A percentile compares a stretch with the other conserved stretches of the same genome.
These are phyloP conservation scores for Brachionus asplanchnoidis DNA, from an alignment of 1,140 invertebrate genomes.

Conservation along the genomic window DNA sequence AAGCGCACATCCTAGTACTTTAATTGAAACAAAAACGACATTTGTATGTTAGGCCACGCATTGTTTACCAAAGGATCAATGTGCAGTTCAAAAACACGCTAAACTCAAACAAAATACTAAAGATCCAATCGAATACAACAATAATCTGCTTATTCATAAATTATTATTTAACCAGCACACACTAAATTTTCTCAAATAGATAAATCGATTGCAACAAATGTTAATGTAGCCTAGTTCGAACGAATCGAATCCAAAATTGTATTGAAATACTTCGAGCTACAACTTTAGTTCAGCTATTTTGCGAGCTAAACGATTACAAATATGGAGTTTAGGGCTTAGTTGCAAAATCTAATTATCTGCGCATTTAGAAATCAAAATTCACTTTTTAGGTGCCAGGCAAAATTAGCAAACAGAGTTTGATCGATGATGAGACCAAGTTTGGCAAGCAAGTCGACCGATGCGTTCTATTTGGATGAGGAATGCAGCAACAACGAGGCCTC, in stretches of 20 bases:
- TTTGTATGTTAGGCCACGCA: not conserved
- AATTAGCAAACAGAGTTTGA: not conserved
- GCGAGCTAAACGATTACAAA: not conserved
- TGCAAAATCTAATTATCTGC: not conserved
- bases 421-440: constrained; percentile 7
- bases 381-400: not conserved
- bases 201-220: constrained; percentile 27
- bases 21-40: not conserved
- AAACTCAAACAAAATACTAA: not conserved
- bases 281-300: not conserved
- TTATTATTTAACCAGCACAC: not conserved
- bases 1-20: not conserved
- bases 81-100: not conserved
- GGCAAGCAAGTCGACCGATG: not conserved
- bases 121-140: not conserved
- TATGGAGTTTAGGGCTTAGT: constrained; percentile 19
- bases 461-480: constrained; percentile 11
- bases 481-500: not conserved
- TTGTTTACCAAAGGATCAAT: not conserved
- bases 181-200: not conserved
- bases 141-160: not conserved
- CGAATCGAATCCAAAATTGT: not conserved
- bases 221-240: constrained; percentile 11
- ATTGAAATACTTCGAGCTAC: not conserved
- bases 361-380: not conserved